phyloP scores from a whole-genome alignment of 30 jellyfish, hydroid and myxozoan genomes.

The Chrysaora quinquecirrha region DNA sequence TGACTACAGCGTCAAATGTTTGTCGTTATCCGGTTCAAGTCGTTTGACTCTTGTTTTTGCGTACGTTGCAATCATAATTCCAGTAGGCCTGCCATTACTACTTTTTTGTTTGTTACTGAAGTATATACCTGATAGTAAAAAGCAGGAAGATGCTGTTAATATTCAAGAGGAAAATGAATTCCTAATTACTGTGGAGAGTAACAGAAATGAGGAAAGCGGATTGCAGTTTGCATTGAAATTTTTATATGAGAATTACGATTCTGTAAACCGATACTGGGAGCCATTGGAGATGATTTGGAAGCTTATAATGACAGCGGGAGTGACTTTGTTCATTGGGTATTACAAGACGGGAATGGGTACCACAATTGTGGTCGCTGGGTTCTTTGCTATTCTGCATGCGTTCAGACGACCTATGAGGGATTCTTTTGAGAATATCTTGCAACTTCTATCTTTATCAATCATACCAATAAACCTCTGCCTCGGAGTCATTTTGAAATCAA shows the following conservation, averaged over 20 bases:
- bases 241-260: background rate
- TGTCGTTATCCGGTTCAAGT: background rate
- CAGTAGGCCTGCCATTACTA: background rate
- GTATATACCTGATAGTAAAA: background rate
- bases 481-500: background rate
- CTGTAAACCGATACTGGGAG: background rate
- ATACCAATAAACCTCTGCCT: constrained; percentile 3
- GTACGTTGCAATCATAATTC: background rate
- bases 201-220: background rate
- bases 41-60: background rate
- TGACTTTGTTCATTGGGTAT: background rate
- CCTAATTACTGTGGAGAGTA: background rate
- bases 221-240: background rate
- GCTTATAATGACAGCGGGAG: constrained; percentile 2
- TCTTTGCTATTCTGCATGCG: background rate
- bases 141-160: background rate
- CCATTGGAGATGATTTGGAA: background rate
- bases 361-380: background rate
- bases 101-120: background rate
- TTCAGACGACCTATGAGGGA: background rate
- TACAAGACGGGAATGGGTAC: background rate
- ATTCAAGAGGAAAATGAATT: background rate
- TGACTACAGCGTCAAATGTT: constrained; percentile 33
- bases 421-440: background rate
- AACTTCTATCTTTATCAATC: background rate